phyloP scores from a whole-genome alignment of 2,797 vertebrate genomes.

The Kryptopterus vitreolus region DNA sequence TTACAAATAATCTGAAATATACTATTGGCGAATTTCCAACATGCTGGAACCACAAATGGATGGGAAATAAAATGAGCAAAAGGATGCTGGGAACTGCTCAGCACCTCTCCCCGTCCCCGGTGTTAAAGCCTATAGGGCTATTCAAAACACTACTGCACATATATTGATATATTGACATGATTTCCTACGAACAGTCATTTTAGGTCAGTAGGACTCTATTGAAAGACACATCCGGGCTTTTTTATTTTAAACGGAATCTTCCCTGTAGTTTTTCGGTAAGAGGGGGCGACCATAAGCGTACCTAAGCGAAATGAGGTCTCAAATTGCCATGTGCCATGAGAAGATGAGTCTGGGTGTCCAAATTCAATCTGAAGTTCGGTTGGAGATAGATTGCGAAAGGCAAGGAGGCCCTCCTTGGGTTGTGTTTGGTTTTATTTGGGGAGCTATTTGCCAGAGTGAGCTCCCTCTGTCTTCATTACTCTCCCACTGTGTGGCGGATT shows the following conservation, averaged over 20 bases:
- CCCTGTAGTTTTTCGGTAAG: neutral
- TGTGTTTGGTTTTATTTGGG: conserved; percentile 47
- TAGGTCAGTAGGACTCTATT: neutral
- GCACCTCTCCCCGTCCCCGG: neutral
- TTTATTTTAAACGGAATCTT: neutral
- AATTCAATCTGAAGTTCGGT: conserved; percentile 33
- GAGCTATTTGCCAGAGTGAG: conserved; percentile 42
- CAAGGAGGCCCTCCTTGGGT: conserved; percentile 18
- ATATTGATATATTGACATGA: neutral
- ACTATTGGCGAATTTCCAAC: neutral
- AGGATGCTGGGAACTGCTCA: neutral
- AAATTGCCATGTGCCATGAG: conserved; percentile 27
- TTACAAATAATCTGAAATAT: no score
- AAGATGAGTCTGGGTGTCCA: conserved; percentile 17
- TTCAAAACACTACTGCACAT: neutral
- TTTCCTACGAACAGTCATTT: neutral
- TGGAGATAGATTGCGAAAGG: conserved; percentile 29
- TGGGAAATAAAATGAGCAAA: neutral
- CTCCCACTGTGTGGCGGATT: conserved; percentile 36
- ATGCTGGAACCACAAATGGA: neutral
- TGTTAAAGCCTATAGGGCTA: neutral
- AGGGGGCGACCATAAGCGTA: neutral
- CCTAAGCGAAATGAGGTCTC: conserved; percentile 7
- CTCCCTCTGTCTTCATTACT: conserved; percentile 49
- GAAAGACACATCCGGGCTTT: neutral